These are phyloP conservation scores for Chelonoidis abingdonii DNA, from an alignment of 2,113 vertebrate species.

Conservation along the genomic window DNA sequence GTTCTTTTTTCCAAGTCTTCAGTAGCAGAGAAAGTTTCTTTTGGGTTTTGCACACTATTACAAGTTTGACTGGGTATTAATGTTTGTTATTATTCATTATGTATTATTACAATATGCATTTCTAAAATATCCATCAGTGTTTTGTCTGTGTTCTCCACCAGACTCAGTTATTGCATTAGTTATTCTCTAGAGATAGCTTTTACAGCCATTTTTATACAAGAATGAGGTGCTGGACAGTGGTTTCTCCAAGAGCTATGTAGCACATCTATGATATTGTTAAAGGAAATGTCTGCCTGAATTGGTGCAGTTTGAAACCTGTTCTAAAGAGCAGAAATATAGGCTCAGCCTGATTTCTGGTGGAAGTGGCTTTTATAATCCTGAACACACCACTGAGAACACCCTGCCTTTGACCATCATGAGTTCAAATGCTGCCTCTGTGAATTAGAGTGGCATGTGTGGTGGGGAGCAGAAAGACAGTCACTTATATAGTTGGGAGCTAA, in stretches of 20 bases:
- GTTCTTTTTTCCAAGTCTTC: background rate
- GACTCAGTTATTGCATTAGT: background rate
- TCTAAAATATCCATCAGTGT: background rate
- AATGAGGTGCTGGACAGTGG: background rate
- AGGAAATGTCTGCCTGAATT: background rate
- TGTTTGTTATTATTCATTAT: background rate
- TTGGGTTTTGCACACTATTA: background rate
- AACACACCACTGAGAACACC: background rate
- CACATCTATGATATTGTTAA: background rate
- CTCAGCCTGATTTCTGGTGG: background rate
- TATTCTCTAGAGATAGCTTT: background rate
- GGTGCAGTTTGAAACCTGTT: background rate
- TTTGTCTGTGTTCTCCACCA: background rate
- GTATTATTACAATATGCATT: background rate
- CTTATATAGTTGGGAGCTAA: background rate
- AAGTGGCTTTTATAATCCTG: background rate
- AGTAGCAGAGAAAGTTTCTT: background rate
- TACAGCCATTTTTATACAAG: background rate
- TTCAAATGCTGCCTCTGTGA: background rate
- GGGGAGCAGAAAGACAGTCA: background rate
- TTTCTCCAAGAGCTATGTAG: background rate
- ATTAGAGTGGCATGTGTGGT: background rate
- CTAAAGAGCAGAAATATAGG: background rate
- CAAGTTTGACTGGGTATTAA: background rate
- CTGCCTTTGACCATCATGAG: background rate